Conservation (phyloP, 23 tunicate species). For the Ascidia mentula region DNA sequence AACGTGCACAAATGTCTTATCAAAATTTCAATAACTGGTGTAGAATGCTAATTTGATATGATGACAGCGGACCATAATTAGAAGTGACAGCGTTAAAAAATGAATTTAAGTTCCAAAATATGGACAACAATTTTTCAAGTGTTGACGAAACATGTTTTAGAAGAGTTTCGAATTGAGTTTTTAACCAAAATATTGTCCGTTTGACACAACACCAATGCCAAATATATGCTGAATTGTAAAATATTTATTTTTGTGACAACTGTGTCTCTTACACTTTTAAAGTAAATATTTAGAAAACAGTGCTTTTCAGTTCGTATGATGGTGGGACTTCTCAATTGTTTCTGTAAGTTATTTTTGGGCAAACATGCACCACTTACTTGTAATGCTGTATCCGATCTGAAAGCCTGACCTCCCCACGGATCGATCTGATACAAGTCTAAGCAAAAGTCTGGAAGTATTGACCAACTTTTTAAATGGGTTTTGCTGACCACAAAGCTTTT, state of each 20-base stretch:
- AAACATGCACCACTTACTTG: conserved; percentile 38
- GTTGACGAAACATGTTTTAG: no score
- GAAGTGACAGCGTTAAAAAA: not conserved
- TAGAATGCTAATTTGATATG: not conserved
- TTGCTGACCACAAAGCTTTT: conserved; percentile 50
- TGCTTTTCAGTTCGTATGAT: no score
- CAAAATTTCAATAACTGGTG: not conserved
- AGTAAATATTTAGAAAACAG: no score
- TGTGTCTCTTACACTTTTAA: no score
- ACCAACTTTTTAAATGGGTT: conserved; percentile 22
- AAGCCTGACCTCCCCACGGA: conserved; percentile 80
- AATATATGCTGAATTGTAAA: no score
- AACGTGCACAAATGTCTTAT: not conserved
- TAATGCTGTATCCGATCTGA: conserved; percentile 41
- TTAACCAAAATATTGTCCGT: no score
- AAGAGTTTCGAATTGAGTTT: no score
- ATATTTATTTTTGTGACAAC: no score
- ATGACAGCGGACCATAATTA: not conserved
- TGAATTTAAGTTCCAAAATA: no score
- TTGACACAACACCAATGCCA: no score
- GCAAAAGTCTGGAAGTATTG: conserved; percentile 28
- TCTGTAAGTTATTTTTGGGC: not conserved
- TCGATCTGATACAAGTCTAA: conserved; percentile 71
- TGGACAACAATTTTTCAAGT: no score
- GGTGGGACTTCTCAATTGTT: no score